A percentile compares a stretch with the other conserved stretches of the same genome.
Evolutionary conservation across 1,140 invertebrate species (phyloP).

Genomic region (Chlorops oryzae): DNA sequence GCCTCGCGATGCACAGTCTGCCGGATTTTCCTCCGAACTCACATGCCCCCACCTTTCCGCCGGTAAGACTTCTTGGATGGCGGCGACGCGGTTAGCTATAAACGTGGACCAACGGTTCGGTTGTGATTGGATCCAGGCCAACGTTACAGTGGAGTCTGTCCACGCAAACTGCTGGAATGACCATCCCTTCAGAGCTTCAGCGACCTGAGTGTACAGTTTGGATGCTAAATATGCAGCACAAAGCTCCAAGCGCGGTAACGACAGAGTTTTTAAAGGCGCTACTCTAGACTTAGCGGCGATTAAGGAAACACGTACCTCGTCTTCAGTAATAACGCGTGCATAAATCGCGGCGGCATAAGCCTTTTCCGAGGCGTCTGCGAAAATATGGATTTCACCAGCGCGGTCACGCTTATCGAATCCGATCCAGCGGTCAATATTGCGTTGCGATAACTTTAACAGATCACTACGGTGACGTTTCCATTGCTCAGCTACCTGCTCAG

Average conservation of each 20-base stretch:
- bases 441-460: too few species aligned
- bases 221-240: constrained; percentile 1
- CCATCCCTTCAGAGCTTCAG: background rate
- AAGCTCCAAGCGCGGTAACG: background rate
- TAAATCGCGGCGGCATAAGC: too few species aligned
- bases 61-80: constrained; percentile 27
- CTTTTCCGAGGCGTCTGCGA: too few species aligned
- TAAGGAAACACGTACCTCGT: too few species aligned
- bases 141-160: constrained; percentile 32
- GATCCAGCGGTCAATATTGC: too few species aligned
- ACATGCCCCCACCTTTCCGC: constrained; percentile 25
- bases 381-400: too few species aligned
- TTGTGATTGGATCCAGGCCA: constrained; percentile 33
- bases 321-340: too few species aligned
- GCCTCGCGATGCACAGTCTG: background rate
- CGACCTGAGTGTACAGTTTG: background rate
- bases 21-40: constrained; percentile 7
- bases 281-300: too few species aligned
- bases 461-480: too few species aligned
- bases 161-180: constrained; percentile 11
- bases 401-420: too few species aligned
- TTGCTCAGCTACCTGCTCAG: too few species aligned
- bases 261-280: too few species aligned
- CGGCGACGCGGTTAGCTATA: constrained; percentile 35
- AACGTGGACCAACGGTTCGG: constrained; percentile 33